Evolutionary conservation across 2,888 invertebrate species (phyloP).

Genomic region (Spatulosminthurus flaviceps): DNA sequence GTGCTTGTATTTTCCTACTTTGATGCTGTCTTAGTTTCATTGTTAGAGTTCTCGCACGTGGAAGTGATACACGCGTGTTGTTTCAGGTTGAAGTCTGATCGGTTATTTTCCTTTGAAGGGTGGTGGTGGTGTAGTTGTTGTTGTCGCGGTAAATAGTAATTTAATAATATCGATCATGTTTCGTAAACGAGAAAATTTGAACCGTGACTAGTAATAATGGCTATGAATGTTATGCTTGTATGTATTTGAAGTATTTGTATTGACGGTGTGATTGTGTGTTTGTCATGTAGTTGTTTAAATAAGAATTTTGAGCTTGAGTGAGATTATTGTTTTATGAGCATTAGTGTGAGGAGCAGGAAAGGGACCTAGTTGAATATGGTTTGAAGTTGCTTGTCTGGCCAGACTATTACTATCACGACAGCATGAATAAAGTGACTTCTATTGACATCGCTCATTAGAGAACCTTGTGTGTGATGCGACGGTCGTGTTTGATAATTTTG

Average conservation of each 20-base stretch:
- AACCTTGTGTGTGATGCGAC: slow-evolving; percentile 20
- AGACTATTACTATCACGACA: slow-evolving; percentile 32
- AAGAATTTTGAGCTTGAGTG: background rate
- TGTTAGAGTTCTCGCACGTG: too few relatives aligned
- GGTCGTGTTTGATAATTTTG: slow-evolving; percentile 38
- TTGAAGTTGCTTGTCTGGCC: slow-evolving; percentile 25
- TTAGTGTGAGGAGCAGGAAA: slow-evolving; percentile 9
- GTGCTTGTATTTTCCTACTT: background rate
- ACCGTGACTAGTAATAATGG: slow-evolving; percentile 43
- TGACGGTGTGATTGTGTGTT: background rate
- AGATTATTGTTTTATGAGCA: slow-evolving; percentile 5
- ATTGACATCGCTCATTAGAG: slow-evolving; percentile 44
- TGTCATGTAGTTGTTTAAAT: background rate
- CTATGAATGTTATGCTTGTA: background rate
- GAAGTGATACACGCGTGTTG: too few relatives aligned
- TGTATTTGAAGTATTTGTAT: background rate
- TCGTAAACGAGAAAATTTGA: slow-evolving; percentile 31
- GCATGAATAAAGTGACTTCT: slow-evolving; percentile 34
- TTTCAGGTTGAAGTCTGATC: background rate
- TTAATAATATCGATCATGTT: slow-evolving; percentile 46
- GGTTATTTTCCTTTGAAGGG: slow-evolving; percentile 26
- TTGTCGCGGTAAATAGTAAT: too few relatives aligned
- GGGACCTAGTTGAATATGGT: slow-evolving; percentile 1
- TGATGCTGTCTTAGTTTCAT: background rate
- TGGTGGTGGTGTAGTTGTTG: background rate